Conservation (phyloP, 2,797 vertebrate genomes). For the Champsocephalus gunnari region DNA sequence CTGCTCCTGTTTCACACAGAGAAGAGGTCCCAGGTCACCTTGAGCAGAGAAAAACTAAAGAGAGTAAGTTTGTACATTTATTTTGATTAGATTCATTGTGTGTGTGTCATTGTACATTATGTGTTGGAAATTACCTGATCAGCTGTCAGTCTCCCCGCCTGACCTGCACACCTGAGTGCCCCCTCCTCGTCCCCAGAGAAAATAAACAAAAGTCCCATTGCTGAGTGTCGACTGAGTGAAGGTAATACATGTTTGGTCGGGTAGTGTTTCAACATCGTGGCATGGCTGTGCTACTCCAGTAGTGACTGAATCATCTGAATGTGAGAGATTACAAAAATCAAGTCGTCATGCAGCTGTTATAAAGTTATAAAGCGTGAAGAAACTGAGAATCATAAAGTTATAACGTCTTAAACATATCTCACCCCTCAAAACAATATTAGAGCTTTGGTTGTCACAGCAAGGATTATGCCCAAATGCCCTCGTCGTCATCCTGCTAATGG, state of each 20-base stretch:
- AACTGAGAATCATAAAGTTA: conserved; percentile 3
- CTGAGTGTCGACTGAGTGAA: conserved; percentile 73
- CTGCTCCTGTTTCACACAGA: conserved; percentile 48
- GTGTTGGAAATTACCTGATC: conserved; percentile 73
- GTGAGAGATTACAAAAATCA: neutral
- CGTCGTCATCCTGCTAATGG: conserved; percentile 95
- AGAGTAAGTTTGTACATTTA: neutral
- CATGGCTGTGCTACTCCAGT: conserved; percentile 94
- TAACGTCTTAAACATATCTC: conserved; percentile 75
- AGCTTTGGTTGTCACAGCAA: conserved; percentile 93
- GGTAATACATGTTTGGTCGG: conserved; percentile 93
- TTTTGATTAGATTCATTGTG: neutral
- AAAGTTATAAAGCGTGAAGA: neutral
- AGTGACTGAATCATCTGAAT: conserved; percentile 93
- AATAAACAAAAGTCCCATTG: conserved; percentile 63
- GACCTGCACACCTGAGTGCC: conserved; percentile 69
- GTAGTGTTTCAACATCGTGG: conserved; percentile 93
- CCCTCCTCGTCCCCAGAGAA: conserved; percentile 58
- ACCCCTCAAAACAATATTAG: conserved; percentile 96
- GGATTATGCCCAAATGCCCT: conserved; percentile 98
- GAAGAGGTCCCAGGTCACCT: conserved; percentile 54
- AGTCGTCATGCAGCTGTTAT: neutral
- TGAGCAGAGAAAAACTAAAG: conserved; percentile 5
- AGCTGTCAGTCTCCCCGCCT: conserved; percentile 74
- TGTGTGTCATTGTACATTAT: neutral